These are phyloP conservation scores for Pandemis cinnamomeana DNA, from an alignment of 2,888 invertebrate species.

Conservation along the genomic window DNA sequence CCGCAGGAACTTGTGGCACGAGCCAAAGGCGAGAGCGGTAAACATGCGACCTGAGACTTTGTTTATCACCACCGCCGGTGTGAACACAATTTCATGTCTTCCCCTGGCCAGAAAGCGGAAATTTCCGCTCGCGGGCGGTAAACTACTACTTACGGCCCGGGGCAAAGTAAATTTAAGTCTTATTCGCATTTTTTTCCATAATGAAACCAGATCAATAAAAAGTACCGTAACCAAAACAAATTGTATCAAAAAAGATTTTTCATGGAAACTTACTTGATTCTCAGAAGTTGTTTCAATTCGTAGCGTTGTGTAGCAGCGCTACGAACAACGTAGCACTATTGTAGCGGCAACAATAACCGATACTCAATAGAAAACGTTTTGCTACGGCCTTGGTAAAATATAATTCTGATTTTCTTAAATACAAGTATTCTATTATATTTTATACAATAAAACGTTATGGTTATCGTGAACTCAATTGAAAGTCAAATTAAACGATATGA, in stretches of 20 bases:
- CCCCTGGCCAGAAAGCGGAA: too few species aligned
- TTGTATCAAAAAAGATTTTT: not conserved
- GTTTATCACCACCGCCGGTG: too few species aligned
- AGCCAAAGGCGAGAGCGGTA: too few species aligned
- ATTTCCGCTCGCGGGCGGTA: too few species aligned
- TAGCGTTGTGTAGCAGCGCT: not conserved
- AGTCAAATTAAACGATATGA: not conserved
- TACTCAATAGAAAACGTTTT: not conserved
- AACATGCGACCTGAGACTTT: too few species aligned
- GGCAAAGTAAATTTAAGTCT: too few species aligned
- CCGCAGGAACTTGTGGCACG: too few species aligned
- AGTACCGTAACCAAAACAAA: not conserved
- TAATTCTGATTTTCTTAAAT: not conserved
- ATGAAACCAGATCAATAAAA: not conserved
- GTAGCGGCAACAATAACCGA: slow-evolving; percentile 1
- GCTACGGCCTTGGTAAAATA: not conserved
- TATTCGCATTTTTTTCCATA: too few species aligned
- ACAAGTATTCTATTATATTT: not conserved
- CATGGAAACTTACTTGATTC: too few species aligned
- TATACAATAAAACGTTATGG: not conserved
- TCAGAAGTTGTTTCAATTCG: not conserved
- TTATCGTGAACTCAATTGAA: not conserved
- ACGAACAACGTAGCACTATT: slow-evolving; percentile 12
- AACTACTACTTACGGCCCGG: too few species aligned
- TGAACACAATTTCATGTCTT: too few species aligned